A percentile compares a stretch with the other conserved stretches of the same genome.
phyloP scores from a whole-genome alignment of 1,140 invertebrate genomes.

The Cyrtorhinus lividipennis region DNA sequence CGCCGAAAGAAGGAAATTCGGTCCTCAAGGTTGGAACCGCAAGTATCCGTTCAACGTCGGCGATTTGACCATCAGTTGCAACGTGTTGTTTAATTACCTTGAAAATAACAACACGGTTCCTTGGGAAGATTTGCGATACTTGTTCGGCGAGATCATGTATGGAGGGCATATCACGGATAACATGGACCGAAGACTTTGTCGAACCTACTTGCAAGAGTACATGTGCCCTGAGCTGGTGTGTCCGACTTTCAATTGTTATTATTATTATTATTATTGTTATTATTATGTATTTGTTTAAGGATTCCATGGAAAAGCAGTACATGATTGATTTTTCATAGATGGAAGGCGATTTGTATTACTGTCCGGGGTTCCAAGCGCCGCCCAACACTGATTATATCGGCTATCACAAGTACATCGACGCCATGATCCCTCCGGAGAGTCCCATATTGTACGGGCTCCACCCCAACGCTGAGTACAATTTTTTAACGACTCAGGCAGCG shows the following conservation, averaged over 20 bases:
- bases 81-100: slow-evolving; percentile 84
- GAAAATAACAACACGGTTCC: slow-evolving; percentile 75
- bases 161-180: slow-evolving; percentile 94
- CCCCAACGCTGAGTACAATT: slow-evolving; percentile 89
- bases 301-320: too few relatives aligned
- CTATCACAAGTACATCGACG: slow-evolving; percentile 56
- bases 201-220: slow-evolving; percentile 77
- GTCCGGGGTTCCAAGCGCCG: slow-evolving; percentile 67
- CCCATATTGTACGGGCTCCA: slow-evolving; percentile 84
- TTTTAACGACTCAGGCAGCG: slow-evolving; percentile 73
- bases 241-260: neutral
- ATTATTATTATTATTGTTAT: neutral
- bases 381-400: slow-evolving; percentile 64
- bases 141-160: slow-evolving; percentile 95
- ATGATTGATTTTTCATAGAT: too few relatives aligned
- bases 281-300: too few relatives aligned
- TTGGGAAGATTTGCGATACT: slow-evolving; percentile 83
- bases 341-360: slow-evolving; percentile 68
- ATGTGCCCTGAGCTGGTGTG: slow-evolving; percentile 64
- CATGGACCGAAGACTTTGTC: slow-evolving; percentile 78
- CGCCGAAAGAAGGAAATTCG: slow-evolving; percentile 83
- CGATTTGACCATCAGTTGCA: slow-evolving; percentile 82
- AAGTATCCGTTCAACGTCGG: slow-evolving; percentile 47
- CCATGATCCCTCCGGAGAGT: slow-evolving; percentile 70
- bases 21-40: slow-evolving; percentile 87